phyloP scores from a whole-genome alignment of 1,140 invertebrate species.

The Helicoverpa armigera region DNA sequence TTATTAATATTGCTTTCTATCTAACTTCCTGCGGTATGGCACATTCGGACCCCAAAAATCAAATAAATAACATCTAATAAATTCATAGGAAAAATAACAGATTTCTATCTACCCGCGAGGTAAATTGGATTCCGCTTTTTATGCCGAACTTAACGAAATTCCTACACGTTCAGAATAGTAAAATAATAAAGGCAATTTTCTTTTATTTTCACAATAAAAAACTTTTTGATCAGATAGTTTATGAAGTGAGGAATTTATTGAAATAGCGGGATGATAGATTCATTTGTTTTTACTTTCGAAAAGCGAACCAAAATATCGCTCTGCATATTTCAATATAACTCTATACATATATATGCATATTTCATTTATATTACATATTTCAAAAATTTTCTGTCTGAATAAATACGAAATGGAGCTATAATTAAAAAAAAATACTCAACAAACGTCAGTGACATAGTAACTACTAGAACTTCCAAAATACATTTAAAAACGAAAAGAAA shows the following conservation, averaged over 20 bases:
- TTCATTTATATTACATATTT: no score
- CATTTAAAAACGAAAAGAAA: neutral
- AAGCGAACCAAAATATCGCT: no score
- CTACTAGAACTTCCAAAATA: neutral
- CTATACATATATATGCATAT: no score
- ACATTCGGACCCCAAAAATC: slow-evolving; percentile 41
- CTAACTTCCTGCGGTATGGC: slow-evolving; percentile 1
- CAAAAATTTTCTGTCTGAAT: no score
- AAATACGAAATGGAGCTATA: no score
- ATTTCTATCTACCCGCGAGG: slow-evolving; percentile 53
- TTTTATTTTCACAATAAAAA: slow-evolving; percentile 32
- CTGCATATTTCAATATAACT: no score
- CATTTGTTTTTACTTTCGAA: neutral
- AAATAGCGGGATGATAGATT: neutral
- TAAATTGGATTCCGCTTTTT: slow-evolving; percentile 57
- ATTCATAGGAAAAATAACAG: slow-evolving; percentile 56
- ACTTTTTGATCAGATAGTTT: slow-evolving; percentile 6
- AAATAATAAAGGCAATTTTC: slow-evolving; percentile 43
- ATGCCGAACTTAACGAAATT: slow-evolving; percentile 55
- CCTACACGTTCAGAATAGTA: slow-evolving; percentile 45
- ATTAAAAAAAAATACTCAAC: no score
- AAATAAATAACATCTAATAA: slow-evolving; percentile 55
- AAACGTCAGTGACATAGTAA: neutral
- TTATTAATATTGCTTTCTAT: slow-evolving; percentile 2
- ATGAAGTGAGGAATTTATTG: neutral